Conservation (phyloP, 2,113 vertebrate genomes). For the Muntiacus muntjak region DNA sequence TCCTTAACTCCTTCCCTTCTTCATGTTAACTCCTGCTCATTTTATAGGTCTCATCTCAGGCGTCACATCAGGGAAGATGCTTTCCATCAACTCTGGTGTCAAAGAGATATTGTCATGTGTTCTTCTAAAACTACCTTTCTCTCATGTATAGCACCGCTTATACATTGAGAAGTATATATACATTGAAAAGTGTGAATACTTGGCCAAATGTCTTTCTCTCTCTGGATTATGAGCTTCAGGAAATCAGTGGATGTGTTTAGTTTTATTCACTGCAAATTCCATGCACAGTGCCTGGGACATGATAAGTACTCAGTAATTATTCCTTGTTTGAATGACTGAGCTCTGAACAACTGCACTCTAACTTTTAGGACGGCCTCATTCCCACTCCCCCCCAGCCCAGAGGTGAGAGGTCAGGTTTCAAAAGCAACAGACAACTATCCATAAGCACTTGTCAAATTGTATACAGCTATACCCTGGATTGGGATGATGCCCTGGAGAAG, state of each 20-base stretch:
- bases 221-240: not conserved
- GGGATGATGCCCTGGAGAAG: no score
- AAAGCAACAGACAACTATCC: not conserved
- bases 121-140: not conserved
- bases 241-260: not conserved
- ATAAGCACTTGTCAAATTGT: not conserved
- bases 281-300: not conserved
- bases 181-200: not conserved
- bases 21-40: not conserved
- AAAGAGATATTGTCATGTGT: not conserved
- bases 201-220: not conserved
- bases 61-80: not conserved
- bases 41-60: not conserved
- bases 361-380: not conserved
- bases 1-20: not conserved
- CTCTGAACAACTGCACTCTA: not conserved
- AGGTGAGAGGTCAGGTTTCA: not conserved
- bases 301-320: not conserved
- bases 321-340: not conserved
- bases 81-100: not conserved
- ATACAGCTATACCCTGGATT: not conserved
- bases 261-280: not conserved
- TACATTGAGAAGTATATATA: not conserved
- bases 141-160: not conserved
- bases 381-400: rapidly evolving